Conservation (phyloP, 1,140 invertebrate species). For the Paraescarpia echinospica region DNA sequence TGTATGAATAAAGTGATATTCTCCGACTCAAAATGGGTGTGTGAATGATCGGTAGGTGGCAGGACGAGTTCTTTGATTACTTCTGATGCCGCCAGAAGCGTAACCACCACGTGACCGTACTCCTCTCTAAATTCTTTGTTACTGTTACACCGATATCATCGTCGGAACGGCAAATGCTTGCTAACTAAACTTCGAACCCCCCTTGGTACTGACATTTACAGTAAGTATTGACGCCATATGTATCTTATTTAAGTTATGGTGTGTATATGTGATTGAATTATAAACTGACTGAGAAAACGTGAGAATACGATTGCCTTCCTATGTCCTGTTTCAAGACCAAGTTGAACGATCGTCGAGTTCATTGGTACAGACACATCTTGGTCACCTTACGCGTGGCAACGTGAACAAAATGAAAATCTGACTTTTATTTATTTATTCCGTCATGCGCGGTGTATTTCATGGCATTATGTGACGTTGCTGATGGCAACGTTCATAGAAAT, state of each 20-base stretch:
- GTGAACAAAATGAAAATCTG: not conserved
- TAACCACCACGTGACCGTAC: not conserved
- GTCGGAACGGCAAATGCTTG: not conserved
- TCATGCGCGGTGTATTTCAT: not conserved
- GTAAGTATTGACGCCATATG: not conserved
- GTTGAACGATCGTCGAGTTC: not conserved
- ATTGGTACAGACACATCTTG: not conserved
- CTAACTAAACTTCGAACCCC: not conserved
- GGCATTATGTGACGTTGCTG: not conserved
- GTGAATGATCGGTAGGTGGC: not conserved
- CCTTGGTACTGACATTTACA: not conserved
- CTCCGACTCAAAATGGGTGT: not conserved
- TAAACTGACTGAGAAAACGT: not conserved
- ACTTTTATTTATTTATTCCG: not conserved
- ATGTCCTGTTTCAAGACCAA: not conserved
- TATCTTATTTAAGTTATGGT: not conserved
- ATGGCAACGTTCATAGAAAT: not conserved
- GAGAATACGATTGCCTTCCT: not conserved
- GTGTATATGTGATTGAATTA: not conserved
- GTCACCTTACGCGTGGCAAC: not conserved
- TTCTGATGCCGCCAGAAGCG: not conserved
- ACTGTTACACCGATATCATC: not conserved
- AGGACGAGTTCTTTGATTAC: not conserved
- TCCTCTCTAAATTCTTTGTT: slow-evolving; percentile 6
- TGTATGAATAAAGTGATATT: too few species aligned